Conservation (phyloP, 2,888 invertebrate genomes). For the Nephrotoma guestfalica region DNA sequence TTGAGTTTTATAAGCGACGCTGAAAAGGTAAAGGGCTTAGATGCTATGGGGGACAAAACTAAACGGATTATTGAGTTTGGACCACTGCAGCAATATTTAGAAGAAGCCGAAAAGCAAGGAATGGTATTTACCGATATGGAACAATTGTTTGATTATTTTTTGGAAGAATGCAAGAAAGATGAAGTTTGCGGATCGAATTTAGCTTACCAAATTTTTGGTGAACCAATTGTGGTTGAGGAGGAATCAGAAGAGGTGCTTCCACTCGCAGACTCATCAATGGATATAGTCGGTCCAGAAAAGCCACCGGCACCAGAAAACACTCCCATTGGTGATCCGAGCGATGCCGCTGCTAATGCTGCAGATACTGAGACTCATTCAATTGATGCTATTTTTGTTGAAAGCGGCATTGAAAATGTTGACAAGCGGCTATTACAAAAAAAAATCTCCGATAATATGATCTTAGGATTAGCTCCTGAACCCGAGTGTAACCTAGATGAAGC, state of each 20-base stretch:
- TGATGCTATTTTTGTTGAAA: conserved; percentile 9
- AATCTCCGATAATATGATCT: conserved; percentile 11
- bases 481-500: background rate
- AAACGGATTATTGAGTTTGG: conserved; percentile 1
- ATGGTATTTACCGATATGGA: conserved; percentile 11
- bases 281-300: background rate
- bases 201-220: background rate
- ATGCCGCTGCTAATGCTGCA: background rate
- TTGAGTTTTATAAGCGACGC: conserved; percentile 8
- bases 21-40: conserved; percentile 6
- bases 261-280: background rate
- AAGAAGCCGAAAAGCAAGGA: conserved; percentile 7
- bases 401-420: conserved; percentile 10
- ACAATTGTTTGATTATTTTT: conserved; percentile 12
- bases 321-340: background rate
- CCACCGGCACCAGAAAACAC: background rate
- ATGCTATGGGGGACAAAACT: conserved; percentile 5
- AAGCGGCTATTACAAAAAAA: conserved; percentile 8
- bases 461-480: conserved; percentile 10
- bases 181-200: background rate
- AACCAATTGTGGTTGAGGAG: background rate
- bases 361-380: background rate
- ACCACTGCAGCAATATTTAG: conserved; percentile 9
- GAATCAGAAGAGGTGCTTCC: background rate
- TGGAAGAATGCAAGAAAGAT: background rate